These are phyloP conservation scores for Pristionchus mayeri DNA, from an alignment of 2,888 invertebrate species.

Conservation along the genomic window DNA sequence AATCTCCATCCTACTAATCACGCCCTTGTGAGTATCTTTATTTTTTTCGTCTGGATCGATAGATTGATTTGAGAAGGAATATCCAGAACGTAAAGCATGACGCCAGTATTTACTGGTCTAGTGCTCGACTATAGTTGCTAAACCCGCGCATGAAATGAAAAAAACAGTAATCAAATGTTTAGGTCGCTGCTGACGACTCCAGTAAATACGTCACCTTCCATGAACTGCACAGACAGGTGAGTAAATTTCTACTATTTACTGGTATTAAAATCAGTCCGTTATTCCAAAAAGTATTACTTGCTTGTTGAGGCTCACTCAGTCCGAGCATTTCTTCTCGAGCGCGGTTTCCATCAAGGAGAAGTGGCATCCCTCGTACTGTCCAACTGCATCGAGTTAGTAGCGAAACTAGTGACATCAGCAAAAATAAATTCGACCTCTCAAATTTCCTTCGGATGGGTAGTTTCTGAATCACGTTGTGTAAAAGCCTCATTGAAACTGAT, in stretches of 20 bases:
- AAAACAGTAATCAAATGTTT: not conserved
- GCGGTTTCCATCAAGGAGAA: not conserved
- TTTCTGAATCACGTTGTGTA: too few relatives aligned
- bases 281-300: not conserved
- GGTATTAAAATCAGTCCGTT: not conserved
- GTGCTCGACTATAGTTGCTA: not conserved
- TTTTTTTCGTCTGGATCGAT: too few relatives aligned
- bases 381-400: slow-evolving; percentile 29
- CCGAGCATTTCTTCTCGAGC: slow-evolving; percentile 4
- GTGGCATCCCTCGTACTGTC: slow-evolving; percentile 29
- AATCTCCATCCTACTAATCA: not conserved
- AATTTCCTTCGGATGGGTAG: not conserved
- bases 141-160: too few relatives aligned
- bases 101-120: too few relatives aligned
- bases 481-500: too few relatives aligned
- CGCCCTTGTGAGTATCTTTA: not conserved
- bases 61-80: too few relatives aligned
- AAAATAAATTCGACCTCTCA: not conserved
- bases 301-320: slow-evolving; percentile 9
- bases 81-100: too few relatives aligned
- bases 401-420: too few relatives aligned
- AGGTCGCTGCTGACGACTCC: not conserved
- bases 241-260: not conserved
- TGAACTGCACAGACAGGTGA: not conserved
- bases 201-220: not conserved